Evolutionary conservation across 2,797 vertebrate genomes (phyloP).

Genomic region (Epinephelus awoara): DNA sequence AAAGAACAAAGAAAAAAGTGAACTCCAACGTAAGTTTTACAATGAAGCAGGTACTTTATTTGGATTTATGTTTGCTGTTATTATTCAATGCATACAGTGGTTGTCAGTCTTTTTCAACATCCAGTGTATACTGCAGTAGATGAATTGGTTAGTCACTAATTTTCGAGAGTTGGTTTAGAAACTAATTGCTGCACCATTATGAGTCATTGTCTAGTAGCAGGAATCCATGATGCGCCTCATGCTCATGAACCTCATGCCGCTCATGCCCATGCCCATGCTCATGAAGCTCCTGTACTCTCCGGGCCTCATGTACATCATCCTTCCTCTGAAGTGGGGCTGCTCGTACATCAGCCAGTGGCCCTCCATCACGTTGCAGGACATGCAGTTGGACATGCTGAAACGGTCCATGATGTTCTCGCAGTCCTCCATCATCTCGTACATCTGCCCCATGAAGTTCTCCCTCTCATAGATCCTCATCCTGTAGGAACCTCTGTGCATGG

Average conservation of each 20-base stretch:
- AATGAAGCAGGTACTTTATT: conserved; percentile 32
- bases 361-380: conserved; percentile 71
- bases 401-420: conserved; percentile 58
- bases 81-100: background rate
- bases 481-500: conserved; percentile 61
- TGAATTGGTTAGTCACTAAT: background rate
- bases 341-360: conserved; percentile 74
- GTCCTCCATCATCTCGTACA: conserved; percentile 64
- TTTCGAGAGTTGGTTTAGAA: background rate
- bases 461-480: conserved; percentile 67
- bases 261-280: conserved; percentile 42
- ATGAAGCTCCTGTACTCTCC: conserved; percentile 68
- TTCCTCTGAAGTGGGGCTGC: conserved; percentile 62
- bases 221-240: conserved; percentile 66
- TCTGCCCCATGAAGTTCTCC: conserved; percentile 62
- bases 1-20: background rate
- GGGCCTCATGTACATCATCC: conserved; percentile 67
- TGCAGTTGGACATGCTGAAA: conserved; percentile 59
- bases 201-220: conserved; percentile 45
- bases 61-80: background rate
- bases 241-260: conserved; percentile 57
- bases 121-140: background rate
- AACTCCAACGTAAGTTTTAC: background rate
- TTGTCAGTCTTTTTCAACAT: background rate
- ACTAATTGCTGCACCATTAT: background rate